Evolutionary conservation across 2,888 invertebrate species (phyloP).

Genomic region (Eupithecia subumbrata): DNA sequence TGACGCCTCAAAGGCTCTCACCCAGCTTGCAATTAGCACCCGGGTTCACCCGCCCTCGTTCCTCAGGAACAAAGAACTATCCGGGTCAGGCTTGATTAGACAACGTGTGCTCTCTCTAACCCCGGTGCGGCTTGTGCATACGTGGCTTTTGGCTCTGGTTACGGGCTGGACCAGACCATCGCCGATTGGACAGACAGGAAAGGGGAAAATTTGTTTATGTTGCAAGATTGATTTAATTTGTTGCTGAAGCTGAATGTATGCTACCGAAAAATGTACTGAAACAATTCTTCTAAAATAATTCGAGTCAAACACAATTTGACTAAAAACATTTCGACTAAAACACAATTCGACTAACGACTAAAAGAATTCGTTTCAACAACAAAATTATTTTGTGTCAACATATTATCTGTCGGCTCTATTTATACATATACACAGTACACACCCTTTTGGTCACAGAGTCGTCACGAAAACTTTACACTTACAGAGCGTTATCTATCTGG

Average conservation of each 20-base stretch:
- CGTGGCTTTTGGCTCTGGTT: slow-evolving; percentile 1
- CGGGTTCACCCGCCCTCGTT: slow-evolving; percentile 53
- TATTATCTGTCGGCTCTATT: too few relatives aligned
- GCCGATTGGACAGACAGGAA: neutral
- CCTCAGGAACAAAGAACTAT: slow-evolving; percentile 59
- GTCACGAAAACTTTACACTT: too few relatives aligned
- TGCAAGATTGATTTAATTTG: neutral
- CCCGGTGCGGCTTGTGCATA: slow-evolving; percentile 8
- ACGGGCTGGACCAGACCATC: neutral
- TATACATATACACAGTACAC: too few relatives aligned
- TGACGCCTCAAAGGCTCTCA: slow-evolving; percentile 50
- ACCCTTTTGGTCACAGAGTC: too few relatives aligned
- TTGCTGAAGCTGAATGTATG: neutral
- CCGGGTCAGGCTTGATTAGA: slow-evolving; percentile 69
- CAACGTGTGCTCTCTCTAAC: slow-evolving; percentile 46
- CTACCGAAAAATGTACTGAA: too few relatives aligned
- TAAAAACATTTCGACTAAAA: too few relatives aligned
- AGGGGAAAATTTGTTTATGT: neutral
- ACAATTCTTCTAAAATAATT: too few relatives aligned
- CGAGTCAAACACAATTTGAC: too few relatives aligned
- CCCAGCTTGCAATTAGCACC: slow-evolving; percentile 60
- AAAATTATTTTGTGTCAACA: too few relatives aligned
- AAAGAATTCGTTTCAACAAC: too few relatives aligned
- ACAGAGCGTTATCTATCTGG: too few relatives aligned
- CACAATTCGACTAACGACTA: too few relatives aligned